Evolutionary conservation across 2,888 invertebrate genomes (phyloP), one percentile per base, ranked within the genome.

Genomic region (Atethmia centrago): DNA sequence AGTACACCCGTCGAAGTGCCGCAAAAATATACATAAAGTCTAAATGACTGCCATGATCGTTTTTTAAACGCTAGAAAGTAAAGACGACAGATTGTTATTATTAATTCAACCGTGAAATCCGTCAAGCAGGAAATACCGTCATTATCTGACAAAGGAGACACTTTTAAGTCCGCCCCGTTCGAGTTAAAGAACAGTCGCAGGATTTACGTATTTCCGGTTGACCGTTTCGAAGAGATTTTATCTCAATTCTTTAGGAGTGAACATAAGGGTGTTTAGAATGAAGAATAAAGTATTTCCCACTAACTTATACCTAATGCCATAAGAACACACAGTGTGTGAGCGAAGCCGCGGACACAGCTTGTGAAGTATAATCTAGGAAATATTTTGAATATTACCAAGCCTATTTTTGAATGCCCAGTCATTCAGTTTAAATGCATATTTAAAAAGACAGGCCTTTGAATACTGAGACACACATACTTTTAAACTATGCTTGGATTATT

Each of bases 171-270:
- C 72, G 40, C 82, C 79, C 75, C 79, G 78, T 85, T 88, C 82
- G 79, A 87, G 88, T 87, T 85, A 85, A 86, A 84, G 81, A 85
- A 86, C 85, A 85, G 85, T 83, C 74, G 84, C 78, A 77, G 85
- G 88, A 89, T 88, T 90, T 88, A 88, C 88, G 88, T 89, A 85
- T 87, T 88, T 91, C 90, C 90, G 91, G 82, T 85, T 89, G 89
- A 89, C 88, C 87, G 87, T 87, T 65, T 83, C 70, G 70, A 68
- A 28, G 68, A 85, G 87, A 87, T 89, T 85, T 87, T 90, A 88
- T 91, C 87, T 84, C 72, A 70, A 82, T 88, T 85, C 82, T 86
- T 87, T 77, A 72, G 36, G n/a, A 21, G 5, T 64, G 68, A 42
- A 78, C 74, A 71, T 7, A 83, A 47, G 1, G 77, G 1, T 28